Conservation (phyloP, 2,797 vertebrate genomes). For the Alca torda region DNA sequence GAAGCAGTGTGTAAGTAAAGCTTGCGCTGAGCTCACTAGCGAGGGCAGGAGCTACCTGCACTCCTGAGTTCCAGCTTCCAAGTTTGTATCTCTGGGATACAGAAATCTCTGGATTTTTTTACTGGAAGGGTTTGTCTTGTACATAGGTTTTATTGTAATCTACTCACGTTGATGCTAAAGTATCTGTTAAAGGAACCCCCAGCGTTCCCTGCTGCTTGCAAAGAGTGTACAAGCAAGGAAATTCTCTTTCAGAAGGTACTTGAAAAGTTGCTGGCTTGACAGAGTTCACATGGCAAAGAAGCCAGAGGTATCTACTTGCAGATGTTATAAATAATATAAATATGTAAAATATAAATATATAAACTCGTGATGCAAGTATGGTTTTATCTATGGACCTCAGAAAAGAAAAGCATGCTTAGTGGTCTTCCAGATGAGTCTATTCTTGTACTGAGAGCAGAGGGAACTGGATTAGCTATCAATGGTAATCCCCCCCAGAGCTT, state of each 20-base stretch:
- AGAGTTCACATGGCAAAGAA: not conserved
- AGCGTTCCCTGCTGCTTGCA: not conserved
- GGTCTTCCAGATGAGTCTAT: not conserved
- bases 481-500: not conserved
- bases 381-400: not conserved
- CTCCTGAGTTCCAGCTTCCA: not conserved
- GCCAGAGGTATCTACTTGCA: not conserved
- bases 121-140: not conserved
- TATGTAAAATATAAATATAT: not conserved
- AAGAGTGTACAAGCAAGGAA: not conserved
- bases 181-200: not conserved
- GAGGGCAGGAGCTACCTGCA: not conserved
- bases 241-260: not conserved
- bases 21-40: not conserved
- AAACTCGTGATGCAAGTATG: not conserved
- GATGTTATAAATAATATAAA: not conserved
- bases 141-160: not conserved
- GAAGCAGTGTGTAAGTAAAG: constrained; percentile 7
- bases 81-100: not conserved
- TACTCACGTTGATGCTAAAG: not conserved
- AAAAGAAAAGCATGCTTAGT: not conserved
- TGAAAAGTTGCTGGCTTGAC: not conserved
- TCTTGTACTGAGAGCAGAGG: not conserved
- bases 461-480: not conserved
- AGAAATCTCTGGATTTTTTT: not conserved